Conservation (phyloP, 2,888 invertebrate species). For the Melipona beecheii region DNA sequence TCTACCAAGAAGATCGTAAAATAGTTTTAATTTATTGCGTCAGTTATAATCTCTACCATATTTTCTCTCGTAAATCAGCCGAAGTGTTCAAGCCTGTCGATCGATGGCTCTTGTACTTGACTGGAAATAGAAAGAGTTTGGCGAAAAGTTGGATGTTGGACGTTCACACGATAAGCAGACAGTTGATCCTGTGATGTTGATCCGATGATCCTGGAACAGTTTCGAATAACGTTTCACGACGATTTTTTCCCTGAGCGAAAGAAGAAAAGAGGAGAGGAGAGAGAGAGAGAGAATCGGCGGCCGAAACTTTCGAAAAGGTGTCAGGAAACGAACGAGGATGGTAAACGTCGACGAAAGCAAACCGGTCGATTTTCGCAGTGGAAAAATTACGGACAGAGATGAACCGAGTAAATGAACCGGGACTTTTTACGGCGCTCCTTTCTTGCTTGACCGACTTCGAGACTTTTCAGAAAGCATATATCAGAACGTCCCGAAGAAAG, state of each 20-base stretch:
- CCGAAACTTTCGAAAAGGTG: conserved; percentile 38
- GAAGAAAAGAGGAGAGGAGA: neutral
- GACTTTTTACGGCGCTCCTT: conserved; percentile 46
- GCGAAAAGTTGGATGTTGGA: neutral
- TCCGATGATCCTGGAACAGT: conserved; percentile 34
- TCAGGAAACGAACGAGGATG: neutral
- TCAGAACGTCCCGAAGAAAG: conserved; percentile 51
- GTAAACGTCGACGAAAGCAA: conserved; percentile 33
- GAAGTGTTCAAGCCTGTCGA: neutral
- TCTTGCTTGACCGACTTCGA: conserved; percentile 56
- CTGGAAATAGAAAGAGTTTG: neutral
- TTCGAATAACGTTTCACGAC: conserved; percentile 28
- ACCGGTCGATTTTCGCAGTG: conserved; percentile 37
- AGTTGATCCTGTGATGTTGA: no score
- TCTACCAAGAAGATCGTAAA: no score
- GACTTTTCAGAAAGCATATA: conserved; percentile 53
- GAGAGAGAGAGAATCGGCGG: neutral
- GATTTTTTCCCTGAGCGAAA: neutral
- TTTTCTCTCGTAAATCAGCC: neutral
- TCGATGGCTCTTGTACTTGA: neutral
- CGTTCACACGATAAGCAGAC: neutral
- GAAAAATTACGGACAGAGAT: conserved; percentile 54
- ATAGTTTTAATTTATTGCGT: no score
- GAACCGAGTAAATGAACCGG: conserved; percentile 57
- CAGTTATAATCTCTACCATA: neutral